phyloP scores from a whole-genome alignment of 2,797 vertebrate genomes.

The Pygocentrus nattereri region DNA sequence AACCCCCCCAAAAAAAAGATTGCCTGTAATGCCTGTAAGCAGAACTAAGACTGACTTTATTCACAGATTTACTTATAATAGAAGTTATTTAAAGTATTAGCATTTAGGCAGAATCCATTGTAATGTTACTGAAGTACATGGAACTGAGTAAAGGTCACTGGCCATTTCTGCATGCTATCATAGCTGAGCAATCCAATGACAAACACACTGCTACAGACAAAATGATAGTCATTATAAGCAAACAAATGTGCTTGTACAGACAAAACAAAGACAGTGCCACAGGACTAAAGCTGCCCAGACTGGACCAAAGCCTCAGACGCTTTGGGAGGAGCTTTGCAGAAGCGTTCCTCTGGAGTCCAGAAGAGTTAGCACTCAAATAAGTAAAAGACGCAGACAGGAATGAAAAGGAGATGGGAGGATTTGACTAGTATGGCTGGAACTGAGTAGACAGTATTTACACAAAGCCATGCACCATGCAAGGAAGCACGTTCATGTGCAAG shows the following conservation, averaged over 20 bases:
- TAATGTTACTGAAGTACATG: background rate
- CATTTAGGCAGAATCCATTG: background rate
- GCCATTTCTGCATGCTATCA: background rate
- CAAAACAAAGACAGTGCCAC: slow-evolving; percentile 27
- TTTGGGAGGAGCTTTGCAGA: background rate
- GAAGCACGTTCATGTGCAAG: slow-evolving; percentile 64
- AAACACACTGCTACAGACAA: background rate
- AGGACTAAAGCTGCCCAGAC: slow-evolving; percentile 11
- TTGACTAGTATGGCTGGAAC: background rate
- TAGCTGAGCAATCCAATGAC: background rate
- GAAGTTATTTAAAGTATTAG: background rate
- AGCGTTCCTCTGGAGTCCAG: slow-evolving; percentile 10
- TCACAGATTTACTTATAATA: no score
- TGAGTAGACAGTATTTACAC: background rate
- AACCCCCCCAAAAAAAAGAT: background rate
- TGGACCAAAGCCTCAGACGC: background rate
- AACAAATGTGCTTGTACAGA: background rate
- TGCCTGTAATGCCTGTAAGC: background rate
- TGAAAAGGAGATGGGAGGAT: background rate
- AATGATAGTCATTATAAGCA: background rate
- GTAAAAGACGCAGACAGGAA: slow-evolving; percentile 57
- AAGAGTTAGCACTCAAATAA: background rate
- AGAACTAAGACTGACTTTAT: background rate
- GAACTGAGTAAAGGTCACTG: background rate
- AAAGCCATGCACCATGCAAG: slow-evolving; percentile 60